Evolutionary conservation across 2,113 vertebrate genomes (phyloP), one percentile per base, ranked within the genome.

Genomic region (Cyphomyrus plagiostoma): DNA sequence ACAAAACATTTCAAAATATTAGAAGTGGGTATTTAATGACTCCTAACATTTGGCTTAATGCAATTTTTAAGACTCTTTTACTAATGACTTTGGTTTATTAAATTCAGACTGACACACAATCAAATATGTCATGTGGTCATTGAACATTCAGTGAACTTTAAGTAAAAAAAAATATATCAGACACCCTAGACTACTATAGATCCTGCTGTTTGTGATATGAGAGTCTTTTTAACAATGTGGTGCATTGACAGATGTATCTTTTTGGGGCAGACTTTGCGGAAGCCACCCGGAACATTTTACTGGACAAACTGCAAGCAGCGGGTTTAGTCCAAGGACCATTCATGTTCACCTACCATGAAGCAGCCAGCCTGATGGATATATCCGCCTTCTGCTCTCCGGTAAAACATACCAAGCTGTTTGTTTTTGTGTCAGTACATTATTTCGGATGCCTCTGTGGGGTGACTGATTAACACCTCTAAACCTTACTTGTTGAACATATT

Each of bases 331-430:
- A 94, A 4, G 94, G 88, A 53, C 96, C 97, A 3, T 90, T 97
- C 89, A 95, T 97, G 92, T 98, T 98, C 91, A 97, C 96, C 0
- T 97, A 97, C 90, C 96, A 96, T 0, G 96, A 98, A 94, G 97
- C 97, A 89, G 97, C 97, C 87, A 97, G 93, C 91, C 92, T 98
- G 92, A 95, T 98, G 96, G 97, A 98, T 89, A 98, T 96, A 0
- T 97, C 97, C 0, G 97, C 97, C 89, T 98, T 98, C 90, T 97
- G 97, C 88, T 97, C 97, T 3, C 96, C 89, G 42, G 97, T 98
- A 93, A 97, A 19, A 46, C 1, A 88, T 62, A 50, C 46, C 86
- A 35, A 39, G 49, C 45, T 58, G 19, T 58, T 26, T 8, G 11
- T 30, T 42, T 58, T 85, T 46, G n/a, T 17, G 23, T n/a, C 35